Percentiles rank a stretch among this genome's conserved stretches.
Conservation (phyloP, 2,113 vertebrate genomes). For the Vulpes lagopus region DNA sequence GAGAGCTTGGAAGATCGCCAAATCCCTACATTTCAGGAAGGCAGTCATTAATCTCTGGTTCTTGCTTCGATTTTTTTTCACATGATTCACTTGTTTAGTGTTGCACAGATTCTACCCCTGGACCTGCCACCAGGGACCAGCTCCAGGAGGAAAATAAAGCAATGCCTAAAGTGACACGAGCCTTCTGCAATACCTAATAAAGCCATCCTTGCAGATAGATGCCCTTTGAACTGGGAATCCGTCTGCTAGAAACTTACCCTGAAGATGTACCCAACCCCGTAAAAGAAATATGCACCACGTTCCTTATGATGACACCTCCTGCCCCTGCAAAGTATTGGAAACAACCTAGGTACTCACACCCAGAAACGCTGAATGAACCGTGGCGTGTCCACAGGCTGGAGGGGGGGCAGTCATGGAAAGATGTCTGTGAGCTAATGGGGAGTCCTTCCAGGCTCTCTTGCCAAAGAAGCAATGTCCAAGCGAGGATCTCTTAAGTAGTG, state of each 20-base stretch:
- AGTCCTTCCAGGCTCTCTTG: background rate
- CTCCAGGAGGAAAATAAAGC: background rate
- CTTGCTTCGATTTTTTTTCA: background rate
- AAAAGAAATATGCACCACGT: accelerated
- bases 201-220: accelerated
- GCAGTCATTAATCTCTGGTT: background rate
- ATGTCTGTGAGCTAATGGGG: accelerated
- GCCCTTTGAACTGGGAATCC: background rate
- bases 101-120: background rate
- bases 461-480: background rate
- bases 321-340: background rate
- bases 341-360: accelerated
- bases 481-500: accelerated
- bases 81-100: accelerated
- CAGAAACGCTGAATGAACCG: accelerated
- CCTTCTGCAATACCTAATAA: accelerated
- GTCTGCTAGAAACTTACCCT: background rate
- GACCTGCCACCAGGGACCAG: background rate
- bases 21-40: background rate
- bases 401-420: accelerated
- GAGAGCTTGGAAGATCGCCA: background rate
- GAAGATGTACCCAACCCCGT: too few species aligned
- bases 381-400: accelerated
- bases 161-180: accelerated
- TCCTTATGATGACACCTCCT: accelerated